Evolutionary conservation across 2,797 vertebrate genomes (phyloP).

Genomic region (Acrossocheilus wenchowensis): DNA sequence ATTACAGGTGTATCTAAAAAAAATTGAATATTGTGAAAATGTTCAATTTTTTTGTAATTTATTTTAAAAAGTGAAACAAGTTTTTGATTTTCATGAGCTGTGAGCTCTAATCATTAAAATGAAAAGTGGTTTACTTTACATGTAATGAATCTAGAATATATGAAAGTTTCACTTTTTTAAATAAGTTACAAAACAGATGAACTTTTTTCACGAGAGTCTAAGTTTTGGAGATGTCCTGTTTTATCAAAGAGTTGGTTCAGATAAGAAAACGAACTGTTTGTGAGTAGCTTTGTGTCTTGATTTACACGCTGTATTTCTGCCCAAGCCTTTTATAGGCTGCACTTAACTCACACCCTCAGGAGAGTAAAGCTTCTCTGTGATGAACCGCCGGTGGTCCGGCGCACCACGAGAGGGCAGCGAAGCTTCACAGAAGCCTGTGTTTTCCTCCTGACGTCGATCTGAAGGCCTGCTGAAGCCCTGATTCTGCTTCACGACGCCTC

Average conservation of each 20-base stretch:
- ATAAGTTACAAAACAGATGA: too few relatives aligned
- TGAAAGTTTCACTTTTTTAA: too few relatives aligned
- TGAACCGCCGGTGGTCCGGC: background rate
- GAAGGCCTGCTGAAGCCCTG: background rate
- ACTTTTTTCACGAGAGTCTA: too few relatives aligned
- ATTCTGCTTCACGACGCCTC: background rate
- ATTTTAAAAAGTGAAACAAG: too few relatives aligned
- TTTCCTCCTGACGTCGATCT: background rate
- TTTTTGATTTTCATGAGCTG: too few relatives aligned
- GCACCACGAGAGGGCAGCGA: background rate
- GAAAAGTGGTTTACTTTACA: too few relatives aligned
- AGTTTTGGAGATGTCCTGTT: background rate
- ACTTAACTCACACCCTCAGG: background rate
- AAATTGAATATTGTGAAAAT: background rate
- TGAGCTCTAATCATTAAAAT: too few relatives aligned
- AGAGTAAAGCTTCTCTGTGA: background rate
- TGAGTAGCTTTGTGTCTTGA: background rate
- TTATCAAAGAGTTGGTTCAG: background rate
- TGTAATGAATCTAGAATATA: too few relatives aligned
- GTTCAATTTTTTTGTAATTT: too few relatives aligned
- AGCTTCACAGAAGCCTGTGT: background rate
- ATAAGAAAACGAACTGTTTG: background rate
- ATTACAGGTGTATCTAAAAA: background rate
- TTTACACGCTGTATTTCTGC: background rate
- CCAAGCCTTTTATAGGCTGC: background rate